Percentiles rank a stretch among this genome's conserved stretches.
Conservation (phyloP, 2,113 vertebrate species). For the Pagrus major region DNA sequence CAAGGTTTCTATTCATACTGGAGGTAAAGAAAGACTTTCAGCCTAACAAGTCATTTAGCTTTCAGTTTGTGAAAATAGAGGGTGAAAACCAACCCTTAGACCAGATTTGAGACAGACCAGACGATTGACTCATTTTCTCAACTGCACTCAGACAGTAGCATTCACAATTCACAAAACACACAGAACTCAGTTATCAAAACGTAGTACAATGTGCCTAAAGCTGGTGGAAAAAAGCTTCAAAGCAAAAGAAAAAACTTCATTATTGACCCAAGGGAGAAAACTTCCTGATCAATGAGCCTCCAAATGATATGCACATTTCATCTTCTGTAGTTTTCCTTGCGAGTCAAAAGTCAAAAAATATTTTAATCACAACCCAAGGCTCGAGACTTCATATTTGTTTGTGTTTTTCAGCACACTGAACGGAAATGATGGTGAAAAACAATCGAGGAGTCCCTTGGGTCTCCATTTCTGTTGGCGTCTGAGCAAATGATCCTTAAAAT, state of each 20-base stretch:
- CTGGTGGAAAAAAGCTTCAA: neutral
- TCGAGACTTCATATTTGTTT: neutral
- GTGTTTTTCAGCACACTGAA: neutral
- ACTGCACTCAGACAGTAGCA: neutral
- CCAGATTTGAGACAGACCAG: neutral
- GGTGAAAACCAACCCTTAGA: neutral
- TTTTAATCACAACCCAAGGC: neutral
- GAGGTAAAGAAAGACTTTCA: neutral
- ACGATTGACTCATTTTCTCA: neutral
- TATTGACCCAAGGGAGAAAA: neutral
- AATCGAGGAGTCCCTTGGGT: neutral
- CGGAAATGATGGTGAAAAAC: neutral
- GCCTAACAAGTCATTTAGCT: neutral
- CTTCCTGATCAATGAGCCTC: neutral
- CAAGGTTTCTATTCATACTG: neutral
- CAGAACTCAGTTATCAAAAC: too few relatives aligned
- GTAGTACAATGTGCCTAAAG: neutral
- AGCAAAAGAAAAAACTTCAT: neutral
- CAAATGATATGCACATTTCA: neutral
- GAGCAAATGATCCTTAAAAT: constrained; percentile 26
- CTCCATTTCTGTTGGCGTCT: constrained; percentile 19
- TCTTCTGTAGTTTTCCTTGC: neutral
- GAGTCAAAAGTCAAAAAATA: neutral
- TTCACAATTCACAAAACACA: neutral
- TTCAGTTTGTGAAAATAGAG: neutral